These are phyloP conservation scores for Sebastolobus alascanus DNA, from an alignment of 2,797 vertebrate genomes.

Conservation along the genomic window DNA sequence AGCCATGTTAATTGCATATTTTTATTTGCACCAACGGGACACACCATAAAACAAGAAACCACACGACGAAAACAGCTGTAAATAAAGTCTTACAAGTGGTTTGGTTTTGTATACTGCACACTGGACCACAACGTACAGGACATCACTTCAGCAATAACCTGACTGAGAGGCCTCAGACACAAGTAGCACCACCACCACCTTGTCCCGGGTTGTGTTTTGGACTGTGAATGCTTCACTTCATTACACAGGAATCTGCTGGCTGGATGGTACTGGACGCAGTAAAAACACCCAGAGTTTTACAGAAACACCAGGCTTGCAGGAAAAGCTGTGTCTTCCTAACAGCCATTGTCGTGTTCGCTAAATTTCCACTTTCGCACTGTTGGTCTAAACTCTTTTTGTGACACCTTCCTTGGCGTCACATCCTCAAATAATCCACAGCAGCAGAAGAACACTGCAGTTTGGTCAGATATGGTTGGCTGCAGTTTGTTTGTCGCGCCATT, in stretches of 20 bases:
- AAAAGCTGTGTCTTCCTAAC: neutral
- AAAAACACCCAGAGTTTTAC: slow-evolving; percentile 6
- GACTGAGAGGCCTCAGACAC: neutral
- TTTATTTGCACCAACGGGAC: slow-evolving; percentile 49
- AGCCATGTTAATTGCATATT: slow-evolving; percentile 27
- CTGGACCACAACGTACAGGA: neutral
- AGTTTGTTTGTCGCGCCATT: slow-evolving; percentile 17
- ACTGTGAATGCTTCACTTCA: slow-evolving; percentile 15
- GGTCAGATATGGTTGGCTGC: slow-evolving; percentile 3
- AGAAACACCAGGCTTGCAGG: neutral
- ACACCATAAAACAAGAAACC: slow-evolving; percentile 35
- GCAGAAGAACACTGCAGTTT: neutral
- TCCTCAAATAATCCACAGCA: neutral
- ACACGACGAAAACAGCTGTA: slow-evolving; percentile 29
- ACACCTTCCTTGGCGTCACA: neutral
- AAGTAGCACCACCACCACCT: neutral
- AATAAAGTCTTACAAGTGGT: slow-evolving; percentile 5
- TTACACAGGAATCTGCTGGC: slow-evolving; percentile 35
- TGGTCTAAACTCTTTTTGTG: neutral
- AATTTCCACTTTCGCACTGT: neutral
- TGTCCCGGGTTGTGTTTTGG: neutral
- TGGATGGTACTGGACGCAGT: neutral
- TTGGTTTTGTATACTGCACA: neutral
- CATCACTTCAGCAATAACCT: neutral
- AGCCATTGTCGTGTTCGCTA: neutral